Percentiles rank a stretch among this genome's conserved stretches.
These are phyloP conservation scores for Dicrurus megarhynchus DNA, from an alignment of 2,113 vertebrate genomes.

Conservation along the genomic window DNA sequence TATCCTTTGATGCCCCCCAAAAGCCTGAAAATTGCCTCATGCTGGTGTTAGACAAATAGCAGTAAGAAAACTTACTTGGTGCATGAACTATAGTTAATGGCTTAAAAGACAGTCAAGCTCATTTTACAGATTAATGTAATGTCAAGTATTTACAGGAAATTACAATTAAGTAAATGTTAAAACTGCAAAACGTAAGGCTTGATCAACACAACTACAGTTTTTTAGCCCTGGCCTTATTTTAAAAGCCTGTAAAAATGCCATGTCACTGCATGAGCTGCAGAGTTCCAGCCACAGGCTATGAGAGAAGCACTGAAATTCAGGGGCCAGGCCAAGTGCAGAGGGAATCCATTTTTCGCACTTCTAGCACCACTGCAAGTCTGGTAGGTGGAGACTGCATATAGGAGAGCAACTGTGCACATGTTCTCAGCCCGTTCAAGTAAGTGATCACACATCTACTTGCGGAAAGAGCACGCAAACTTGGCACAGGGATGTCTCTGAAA, in stretches of 20 bases:
- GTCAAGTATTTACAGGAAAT: not conserved
- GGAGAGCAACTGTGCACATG: not conserved
- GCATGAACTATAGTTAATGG: not conserved
- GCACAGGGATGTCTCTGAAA: not conserved
- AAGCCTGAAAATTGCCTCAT: not conserved
- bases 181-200: not conserved
- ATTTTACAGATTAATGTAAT: not conserved
- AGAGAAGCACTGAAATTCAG: not conserved
- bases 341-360: not conserved
- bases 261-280: not conserved
- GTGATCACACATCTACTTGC: not conserved
- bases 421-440: not conserved
- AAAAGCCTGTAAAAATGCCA: not conserved
- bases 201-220: not conserved
- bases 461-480: not conserved
- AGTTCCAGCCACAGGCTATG: not conserved
- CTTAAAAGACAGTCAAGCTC: not conserved
- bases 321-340: accelerated
- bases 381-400: not conserved
- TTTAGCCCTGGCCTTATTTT: not conserved
- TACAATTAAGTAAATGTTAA: not conserved
- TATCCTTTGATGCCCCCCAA: not conserved
- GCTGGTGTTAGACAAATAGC: not conserved
- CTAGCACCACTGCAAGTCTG: not conserved
- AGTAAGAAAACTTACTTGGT: not conserved